Conservation (phyloP, 2,113 vertebrate species). For the Dasyprocta punctata region DNA sequence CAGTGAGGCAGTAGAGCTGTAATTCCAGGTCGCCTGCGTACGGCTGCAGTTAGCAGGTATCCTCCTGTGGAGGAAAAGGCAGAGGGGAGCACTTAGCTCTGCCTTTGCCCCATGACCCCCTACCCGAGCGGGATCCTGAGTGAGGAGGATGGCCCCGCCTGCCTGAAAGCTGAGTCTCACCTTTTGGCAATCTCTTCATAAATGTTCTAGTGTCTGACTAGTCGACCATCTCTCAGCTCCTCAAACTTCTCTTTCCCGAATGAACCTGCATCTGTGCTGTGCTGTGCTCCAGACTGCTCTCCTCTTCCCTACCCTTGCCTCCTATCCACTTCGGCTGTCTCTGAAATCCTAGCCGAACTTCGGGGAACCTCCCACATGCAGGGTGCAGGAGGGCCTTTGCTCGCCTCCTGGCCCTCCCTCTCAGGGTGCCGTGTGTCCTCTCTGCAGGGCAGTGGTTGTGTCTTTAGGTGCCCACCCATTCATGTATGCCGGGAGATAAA, state of each 20-base stretch:
- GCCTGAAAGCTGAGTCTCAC: neutral
- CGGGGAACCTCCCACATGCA: neutral
- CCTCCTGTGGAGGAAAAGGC: neutral
- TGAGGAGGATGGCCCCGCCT: neutral
- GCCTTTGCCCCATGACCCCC: neutral
- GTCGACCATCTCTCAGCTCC: neutral
- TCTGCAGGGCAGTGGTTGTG: neutral
- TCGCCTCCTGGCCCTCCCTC: neutral
- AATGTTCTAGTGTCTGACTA: neutral
- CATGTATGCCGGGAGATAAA: neutral
- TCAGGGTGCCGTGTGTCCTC: neutral
- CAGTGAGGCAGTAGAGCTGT: neutral
- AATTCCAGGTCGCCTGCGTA: neutral
- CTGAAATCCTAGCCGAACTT: neutral
- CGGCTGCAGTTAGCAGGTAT: neutral
- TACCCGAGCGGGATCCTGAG: neutral
- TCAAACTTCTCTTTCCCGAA: neutral
- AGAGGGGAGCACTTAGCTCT: neutral
- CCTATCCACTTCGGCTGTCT: neutral
- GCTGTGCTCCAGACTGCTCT: neutral
- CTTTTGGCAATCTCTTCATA: neutral
- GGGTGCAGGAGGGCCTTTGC: neutral
- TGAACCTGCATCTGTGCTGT: neutral
- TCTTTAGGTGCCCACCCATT: neutral
- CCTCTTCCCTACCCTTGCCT: neutral